Conservation (phyloP, 2,113 vertebrate species). For the Gobius niger region DNA sequence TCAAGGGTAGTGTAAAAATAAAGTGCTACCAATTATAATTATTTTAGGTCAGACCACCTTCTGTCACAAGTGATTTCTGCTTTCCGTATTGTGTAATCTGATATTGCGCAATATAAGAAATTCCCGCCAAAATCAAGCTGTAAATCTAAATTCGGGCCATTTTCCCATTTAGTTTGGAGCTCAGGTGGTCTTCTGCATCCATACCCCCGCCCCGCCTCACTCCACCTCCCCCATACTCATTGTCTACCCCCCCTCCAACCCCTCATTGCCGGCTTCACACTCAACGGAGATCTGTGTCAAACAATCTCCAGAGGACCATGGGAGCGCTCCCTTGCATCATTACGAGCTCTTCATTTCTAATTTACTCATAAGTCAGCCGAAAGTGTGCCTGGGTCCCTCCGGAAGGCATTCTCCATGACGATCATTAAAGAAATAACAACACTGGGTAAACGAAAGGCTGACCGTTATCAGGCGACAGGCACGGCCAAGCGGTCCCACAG, state of each 20-base stretch:
- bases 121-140: neutral
- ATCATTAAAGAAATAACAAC: conserved; percentile 8
- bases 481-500: conserved; percentile 7
- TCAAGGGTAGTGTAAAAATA: too few relatives aligned
- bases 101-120: neutral
- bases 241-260: neutral
- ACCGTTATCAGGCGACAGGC: neutral
- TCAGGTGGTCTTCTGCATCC: conserved; percentile 40
- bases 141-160: conserved; percentile 14
- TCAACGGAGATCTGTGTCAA: conserved; percentile 36
- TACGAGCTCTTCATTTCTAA: conserved; percentile 31
- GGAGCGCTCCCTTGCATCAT: conserved; percentile 4
- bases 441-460: conserved; percentile 3
- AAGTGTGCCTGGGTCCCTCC: conserved; percentile 21
- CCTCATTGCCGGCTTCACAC: conserved; percentile 9
- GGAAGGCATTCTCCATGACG: neutral
- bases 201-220: too few relatives aligned
- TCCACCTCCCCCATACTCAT: neutral
- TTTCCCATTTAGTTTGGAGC: conserved; percentile 38
- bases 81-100: too few relatives aligned
- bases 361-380: conserved; percentile 12
- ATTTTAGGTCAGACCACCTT: too few relatives aligned
- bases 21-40: too few relatives aligned
- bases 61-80: too few relatives aligned
- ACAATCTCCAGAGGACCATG: conserved; percentile 21